phyloP scores from a whole-genome alignment of 1,140 invertebrate species.

The Eurosta solidaginis region DNA sequence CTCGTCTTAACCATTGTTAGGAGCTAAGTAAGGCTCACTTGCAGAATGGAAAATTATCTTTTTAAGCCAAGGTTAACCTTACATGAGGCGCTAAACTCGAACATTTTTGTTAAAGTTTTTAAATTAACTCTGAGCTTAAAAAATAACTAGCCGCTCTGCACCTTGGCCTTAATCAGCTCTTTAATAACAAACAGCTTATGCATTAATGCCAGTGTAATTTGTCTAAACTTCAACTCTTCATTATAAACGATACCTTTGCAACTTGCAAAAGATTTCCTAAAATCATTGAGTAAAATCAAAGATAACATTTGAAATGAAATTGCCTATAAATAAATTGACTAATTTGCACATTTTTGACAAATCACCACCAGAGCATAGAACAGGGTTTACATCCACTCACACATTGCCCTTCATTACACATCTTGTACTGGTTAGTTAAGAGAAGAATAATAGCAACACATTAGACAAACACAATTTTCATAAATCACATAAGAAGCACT shows the following conservation, averaged over 20 bases:
- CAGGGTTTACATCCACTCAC: neutral
- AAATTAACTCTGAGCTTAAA: too few species aligned
- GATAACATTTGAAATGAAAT: neutral
- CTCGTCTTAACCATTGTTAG: too few species aligned
- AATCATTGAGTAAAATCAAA: neutral
- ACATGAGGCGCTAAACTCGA: too few species aligned
- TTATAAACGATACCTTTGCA: neutral
- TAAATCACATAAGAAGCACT: neutral
- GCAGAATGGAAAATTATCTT: too few species aligned
- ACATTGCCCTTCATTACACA: neutral
- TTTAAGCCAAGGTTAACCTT: too few species aligned
- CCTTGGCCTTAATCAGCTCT: too few species aligned
- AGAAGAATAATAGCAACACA: neutral
- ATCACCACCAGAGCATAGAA: neutral
- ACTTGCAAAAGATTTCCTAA: neutral
- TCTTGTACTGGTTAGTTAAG: neutral
- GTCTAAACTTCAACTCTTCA: too few species aligned
- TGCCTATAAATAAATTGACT: slow-evolving; percentile 17
- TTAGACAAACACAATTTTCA: neutral
- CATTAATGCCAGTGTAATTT: too few species aligned
- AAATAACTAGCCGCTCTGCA: too few species aligned
- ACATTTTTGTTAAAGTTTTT: too few species aligned
- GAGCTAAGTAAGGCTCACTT: too few species aligned
- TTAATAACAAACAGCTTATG: too few species aligned
- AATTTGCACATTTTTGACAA: slow-evolving; percentile 7